Conservation (phyloP, 2,888 invertebrate species). For the Heliconius cydno region DNA sequence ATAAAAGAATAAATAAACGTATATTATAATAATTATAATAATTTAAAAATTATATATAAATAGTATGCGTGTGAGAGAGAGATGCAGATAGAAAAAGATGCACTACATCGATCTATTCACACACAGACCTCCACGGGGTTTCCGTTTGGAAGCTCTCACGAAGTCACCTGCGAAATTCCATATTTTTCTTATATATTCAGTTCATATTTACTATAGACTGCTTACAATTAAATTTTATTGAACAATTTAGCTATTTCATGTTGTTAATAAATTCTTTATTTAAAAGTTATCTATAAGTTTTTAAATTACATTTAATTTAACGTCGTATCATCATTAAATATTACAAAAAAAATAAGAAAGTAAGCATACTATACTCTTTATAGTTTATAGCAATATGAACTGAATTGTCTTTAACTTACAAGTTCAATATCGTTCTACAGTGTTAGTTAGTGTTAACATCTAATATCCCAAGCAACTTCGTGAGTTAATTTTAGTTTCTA, state of each 20-base stretch:
- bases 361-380: not conserved
- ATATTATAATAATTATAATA: conserved; percentile 23
- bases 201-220: conserved; percentile 20
- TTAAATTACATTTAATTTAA: not conserved
- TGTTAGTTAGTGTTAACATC: conserved; percentile 62
- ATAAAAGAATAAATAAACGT: conserved; percentile 29
- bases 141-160: conserved; percentile 78
- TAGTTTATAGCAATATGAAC: conserved; percentile 14
- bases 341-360: not conserved
- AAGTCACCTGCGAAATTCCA: conserved; percentile 82
- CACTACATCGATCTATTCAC: conserved; percentile 81
- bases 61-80: conserved; percentile 77
- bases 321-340: not conserved
- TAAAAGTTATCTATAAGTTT: not conserved
- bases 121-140: conserved; percentile 76
- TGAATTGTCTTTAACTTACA: conserved; percentile 38
- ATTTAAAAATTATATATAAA: conserved; percentile 47
- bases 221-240: not conserved
- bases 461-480: conserved; percentile 76
- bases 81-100: conserved; percentile 73
- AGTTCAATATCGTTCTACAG: conserved; percentile 56
- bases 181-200: conserved; percentile 48
- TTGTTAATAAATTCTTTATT: too few relatives aligned
- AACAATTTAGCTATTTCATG: not conserved
- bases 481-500: conserved; percentile 66